These are phyloP conservation scores for Choreutis nemorana DNA, from an alignment of 2,888 invertebrate species.

Conservation along the genomic window DNA sequence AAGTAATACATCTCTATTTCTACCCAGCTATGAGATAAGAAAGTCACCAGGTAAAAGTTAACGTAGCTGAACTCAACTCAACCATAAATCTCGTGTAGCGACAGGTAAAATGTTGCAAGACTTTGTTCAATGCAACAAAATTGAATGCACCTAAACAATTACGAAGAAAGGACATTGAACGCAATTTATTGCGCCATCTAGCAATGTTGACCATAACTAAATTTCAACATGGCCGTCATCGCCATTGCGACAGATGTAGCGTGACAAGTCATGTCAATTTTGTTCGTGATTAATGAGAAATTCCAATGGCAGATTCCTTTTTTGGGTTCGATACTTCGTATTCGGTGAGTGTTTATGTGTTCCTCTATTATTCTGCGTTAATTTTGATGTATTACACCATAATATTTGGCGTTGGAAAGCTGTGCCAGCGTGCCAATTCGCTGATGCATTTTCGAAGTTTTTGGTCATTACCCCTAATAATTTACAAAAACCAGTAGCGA, in stretches of 20 bases:
- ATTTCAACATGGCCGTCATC: constrained; percentile 49
- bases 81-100: too few species aligned
- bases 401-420: constrained; percentile 13
- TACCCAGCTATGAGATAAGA: too few species aligned
- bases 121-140: not conserved
- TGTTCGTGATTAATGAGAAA: constrained; percentile 68
- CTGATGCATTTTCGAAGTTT: too few species aligned
- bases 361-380: constrained; percentile 16
- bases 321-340: constrained; percentile 83
- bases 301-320: constrained; percentile 87
- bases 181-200: constrained; percentile 4
- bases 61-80: too few species aligned
- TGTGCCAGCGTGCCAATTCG: constrained; percentile 45
- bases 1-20: too few species aligned
- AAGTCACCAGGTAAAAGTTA: too few species aligned
- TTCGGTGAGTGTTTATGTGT: constrained; percentile 70
- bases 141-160: not conserved
- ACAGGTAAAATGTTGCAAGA: not conserved
- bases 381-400: constrained; percentile 22
- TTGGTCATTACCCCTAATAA: too few species aligned
- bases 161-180: too few species aligned
- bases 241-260: constrained; percentile 53
- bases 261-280: constrained; percentile 75
- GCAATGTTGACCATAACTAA: constrained; percentile 13
- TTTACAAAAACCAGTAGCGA: too few species aligned